Evolutionary conservation across 2,888 invertebrate genomes (phyloP).

Genomic region (Aporophyla nigra): DNA sequence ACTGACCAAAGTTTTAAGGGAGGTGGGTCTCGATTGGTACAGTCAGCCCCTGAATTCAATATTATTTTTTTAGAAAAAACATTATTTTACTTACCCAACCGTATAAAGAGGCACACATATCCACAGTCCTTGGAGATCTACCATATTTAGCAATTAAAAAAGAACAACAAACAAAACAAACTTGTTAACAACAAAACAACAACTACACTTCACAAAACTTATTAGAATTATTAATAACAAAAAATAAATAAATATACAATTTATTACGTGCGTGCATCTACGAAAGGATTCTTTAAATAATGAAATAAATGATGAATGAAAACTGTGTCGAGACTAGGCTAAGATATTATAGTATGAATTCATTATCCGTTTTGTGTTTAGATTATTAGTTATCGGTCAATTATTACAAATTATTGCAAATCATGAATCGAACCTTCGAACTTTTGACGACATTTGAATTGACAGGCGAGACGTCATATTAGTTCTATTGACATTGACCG

Average conservation of each 20-base stretch:
- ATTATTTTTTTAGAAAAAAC: not conserved
- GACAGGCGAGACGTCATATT: conserved; percentile 35
- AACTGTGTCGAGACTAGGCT: conserved; percentile 46
- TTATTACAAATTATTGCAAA: conserved; percentile 59
- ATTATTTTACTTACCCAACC: conserved; percentile 75
- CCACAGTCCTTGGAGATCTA: conserved; percentile 74
- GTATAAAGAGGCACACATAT: conserved; percentile 79
- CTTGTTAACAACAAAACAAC: conserved; percentile 47
- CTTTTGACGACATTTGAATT: conserved; percentile 73
- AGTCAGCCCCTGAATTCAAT: no score
- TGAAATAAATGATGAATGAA: conserved; percentile 55
- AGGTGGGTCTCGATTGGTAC: not conserved
- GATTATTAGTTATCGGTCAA: conserved; percentile 43
- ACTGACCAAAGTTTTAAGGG: not conserved
- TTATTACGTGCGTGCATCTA: conserved; percentile 47
- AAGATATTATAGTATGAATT: conserved; percentile 26
- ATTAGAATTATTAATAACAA: conserved; percentile 34
- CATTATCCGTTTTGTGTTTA: conserved; percentile 41
- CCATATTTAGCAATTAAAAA: conserved; percentile 69
- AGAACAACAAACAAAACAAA: conserved; percentile 43
- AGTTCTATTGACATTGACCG: conserved; percentile 13
- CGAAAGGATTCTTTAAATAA: conserved; percentile 30
- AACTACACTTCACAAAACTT: conserved; percentile 48
- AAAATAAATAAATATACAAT: conserved; percentile 45
- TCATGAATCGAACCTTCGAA: conserved; percentile 73